Conservation (phyloP, 2,888 invertebrate species). For the Galeopsomyia nigrocyanea region DNA sequence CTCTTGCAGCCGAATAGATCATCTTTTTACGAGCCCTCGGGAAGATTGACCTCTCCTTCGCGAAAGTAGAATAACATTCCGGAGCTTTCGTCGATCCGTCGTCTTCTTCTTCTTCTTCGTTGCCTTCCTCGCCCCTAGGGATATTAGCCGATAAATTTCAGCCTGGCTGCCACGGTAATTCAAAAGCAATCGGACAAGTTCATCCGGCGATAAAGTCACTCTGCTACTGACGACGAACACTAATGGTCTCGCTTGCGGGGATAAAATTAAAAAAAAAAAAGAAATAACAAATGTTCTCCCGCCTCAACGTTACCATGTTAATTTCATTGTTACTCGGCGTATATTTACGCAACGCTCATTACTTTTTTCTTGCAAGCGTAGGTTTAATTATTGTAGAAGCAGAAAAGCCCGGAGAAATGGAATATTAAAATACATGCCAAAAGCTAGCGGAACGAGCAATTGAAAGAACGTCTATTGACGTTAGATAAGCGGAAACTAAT, state of each 20-base stretch:
- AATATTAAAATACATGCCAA: no score
- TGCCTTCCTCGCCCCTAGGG: constrained; percentile 26
- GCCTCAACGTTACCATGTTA: not conserved
- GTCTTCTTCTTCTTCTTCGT: not conserved
- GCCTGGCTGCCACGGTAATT: constrained; percentile 53
- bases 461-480: constrained; percentile 26
- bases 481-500: constrained; percentile 42
- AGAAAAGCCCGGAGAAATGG: no score
- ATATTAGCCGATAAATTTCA: constrained; percentile 59
- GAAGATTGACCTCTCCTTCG: not conserved
- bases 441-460: not conserved
- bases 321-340: not conserved
- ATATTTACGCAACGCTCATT: no score
- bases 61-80: constrained; percentile 32
- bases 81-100: not conserved
- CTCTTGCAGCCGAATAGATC: constrained; percentile 1
- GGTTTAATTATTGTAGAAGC: no score
- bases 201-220: constrained; percentile 52
- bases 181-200: constrained; percentile 59
- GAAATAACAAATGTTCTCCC: constrained; percentile 16
- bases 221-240: constrained; percentile 20
- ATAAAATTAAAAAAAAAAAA: not conserved
- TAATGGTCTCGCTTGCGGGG: constrained; percentile 11
- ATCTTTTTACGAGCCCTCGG: constrained; percentile 2
- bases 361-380: not conserved